Base-by-base conservation (phyloP, 2,797 vertebrate genomes). In the Anolis apletophallus region DNA sequence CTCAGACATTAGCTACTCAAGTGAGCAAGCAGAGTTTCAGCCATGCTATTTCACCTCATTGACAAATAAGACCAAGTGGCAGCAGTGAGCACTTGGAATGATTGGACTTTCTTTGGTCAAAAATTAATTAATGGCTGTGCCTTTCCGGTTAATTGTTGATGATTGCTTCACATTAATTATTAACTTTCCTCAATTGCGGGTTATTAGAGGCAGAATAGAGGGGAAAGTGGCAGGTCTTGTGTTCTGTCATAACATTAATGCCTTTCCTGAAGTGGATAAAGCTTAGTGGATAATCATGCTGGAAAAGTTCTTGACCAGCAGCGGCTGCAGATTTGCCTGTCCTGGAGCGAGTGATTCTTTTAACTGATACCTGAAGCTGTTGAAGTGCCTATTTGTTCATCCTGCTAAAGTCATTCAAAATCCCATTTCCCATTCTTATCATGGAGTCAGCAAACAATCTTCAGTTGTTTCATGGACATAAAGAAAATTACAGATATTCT, bases 101-200 rank as follows among this genome's bases (percentile, higher is more conserved):
- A 64, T 89, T 80, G 81, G 80, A 84, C 92, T 93, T 55, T 89
- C 77, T 81, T 89, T 89, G 87, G 82, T 85, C 91, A 95, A 95
- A 96, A 96, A 97, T 96, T 90, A 97, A 97, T 96, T 90, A 97
- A 97, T 96, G 96, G 94, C 93, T 92, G 94, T 96, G 94, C 95
- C 96, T 91, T 92, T 95, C 79, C 88, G 91, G 94, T 95, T 97
- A 97, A 97, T 97, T 97, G 96, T 96, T 94, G 96, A 95, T 96
- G 96, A 97, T 97, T 97, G 94, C 95, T 95, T 92, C 94, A 94
- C 94, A 96, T 97, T 97, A 97, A 97, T 97, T 97, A 97, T 97
- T 97, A 96, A 96, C 92, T 95, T 95, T 95, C 95, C 93, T 95
- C 95, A 46, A 84, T 93, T 82, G 85, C 91, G 91, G 90, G 94